A percentile compares a stretch with the other conserved stretches of the same genome.
Evolutionary conservation across 1,140 invertebrate species (phyloP).

Genomic region (Spodoptera litura): DNA sequence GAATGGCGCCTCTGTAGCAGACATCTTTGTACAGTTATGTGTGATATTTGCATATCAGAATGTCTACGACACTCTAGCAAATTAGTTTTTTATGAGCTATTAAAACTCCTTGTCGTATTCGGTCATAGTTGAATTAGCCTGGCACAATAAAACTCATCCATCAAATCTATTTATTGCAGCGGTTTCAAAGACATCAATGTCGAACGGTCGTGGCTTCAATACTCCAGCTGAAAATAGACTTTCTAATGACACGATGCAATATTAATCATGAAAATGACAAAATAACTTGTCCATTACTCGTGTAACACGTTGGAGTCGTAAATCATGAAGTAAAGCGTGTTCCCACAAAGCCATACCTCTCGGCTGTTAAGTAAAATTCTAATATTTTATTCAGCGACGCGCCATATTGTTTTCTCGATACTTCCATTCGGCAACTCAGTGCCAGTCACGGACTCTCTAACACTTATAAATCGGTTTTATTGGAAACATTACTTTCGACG

Average conservation of each 20-base stretch:
- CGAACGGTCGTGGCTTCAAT: conserved; percentile 14
- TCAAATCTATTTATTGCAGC: not conserved
- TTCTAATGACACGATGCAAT: conserved; percentile 44
- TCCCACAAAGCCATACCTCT: conserved; percentile 48
- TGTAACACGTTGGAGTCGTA: conserved; percentile 61
- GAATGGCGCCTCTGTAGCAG: too few relatives aligned
- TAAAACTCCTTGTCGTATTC: not conserved
- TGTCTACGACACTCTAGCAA: not conserved
- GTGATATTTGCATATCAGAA: not conserved
- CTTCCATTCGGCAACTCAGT: conserved; percentile 44
- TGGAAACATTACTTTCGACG: conserved; percentile 47
- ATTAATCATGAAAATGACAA: conserved; percentile 72
- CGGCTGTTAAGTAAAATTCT: conserved; percentile 49
- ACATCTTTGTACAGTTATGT: too few relatives aligned
- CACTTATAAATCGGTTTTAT: conserved; percentile 59
- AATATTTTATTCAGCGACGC: conserved; percentile 59
- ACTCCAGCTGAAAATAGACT: conserved; percentile 37
- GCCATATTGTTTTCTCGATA: conserved; percentile 53
- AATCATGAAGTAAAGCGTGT: conserved; percentile 62
- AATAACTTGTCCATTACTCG: conserved; percentile 69
- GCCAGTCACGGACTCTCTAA: conserved; percentile 54
- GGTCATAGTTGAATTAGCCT: not conserved
- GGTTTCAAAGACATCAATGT: conserved; percentile 30
- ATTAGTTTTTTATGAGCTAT: not conserved
- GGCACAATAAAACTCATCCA: not conserved